Base-by-base conservation (phyloP, 2,888 invertebrate genomes). In the Lissonota sp. region DNA sequence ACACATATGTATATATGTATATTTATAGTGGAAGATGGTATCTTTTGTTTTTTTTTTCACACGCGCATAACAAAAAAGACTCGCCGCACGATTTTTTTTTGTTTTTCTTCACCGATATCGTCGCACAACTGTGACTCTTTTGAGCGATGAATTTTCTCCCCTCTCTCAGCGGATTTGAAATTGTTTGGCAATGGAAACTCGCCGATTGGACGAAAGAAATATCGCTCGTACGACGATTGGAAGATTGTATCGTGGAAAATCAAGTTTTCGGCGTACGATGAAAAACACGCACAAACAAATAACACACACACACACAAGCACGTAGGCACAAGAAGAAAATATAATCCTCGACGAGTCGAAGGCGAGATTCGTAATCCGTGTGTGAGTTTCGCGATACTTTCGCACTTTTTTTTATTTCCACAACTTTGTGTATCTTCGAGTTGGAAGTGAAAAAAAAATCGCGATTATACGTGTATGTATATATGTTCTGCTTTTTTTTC, bases 261-360 rank as follows among this genome's bases (percentile, higher is more conserved):
- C 26, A 26, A 26, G 26, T 26, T 26, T 26, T 26, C 26, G 26
- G 26, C 44, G 44, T 2, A 10, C 44, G 44, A 44, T 44, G 44
- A 44, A 44, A 44, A 44, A 44, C 44, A 8, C 44, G 4, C 44
- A 44, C 7, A 1, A 10, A 10, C 44, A 3, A 26, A 26, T 26
- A 42, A 69, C 26, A 14, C n/a, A 58, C 1, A 63, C 6, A 57
- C 46, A n/a, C 58, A 60, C 49, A 60, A n/a, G 26, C 63, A 37
- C 0, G n/a, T 42, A 44, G 44, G 10, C 7, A 44, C 7, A 44
- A 44, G 6, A 8, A 10, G 2, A 44, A 10, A 44, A 44, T 6
- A 44, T 44, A 49, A 16, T 39, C 44, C 39, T 70, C 58, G 58
- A 26, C 10, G 49, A 39, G 58, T 26, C 10, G 49, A 39, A 46